Evolutionary conservation across 2,888 invertebrate species (phyloP).

Genomic region (Ophonus ardosiacus): DNA sequence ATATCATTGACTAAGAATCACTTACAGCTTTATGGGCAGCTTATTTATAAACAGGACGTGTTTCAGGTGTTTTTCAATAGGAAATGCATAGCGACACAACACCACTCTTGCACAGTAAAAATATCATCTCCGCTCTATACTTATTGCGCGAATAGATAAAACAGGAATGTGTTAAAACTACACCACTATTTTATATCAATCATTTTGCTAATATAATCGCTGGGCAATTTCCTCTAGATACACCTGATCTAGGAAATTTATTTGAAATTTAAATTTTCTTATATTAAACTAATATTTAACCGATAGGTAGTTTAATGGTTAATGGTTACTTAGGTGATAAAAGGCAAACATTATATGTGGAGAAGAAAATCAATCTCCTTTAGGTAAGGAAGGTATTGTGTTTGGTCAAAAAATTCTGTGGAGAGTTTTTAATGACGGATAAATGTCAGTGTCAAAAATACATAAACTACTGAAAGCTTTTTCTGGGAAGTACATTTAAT

Average conservation of each 20-base stretch:
- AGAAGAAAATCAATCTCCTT: too few species aligned
- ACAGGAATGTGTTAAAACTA: slow-evolving; percentile 30
- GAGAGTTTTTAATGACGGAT: too few species aligned
- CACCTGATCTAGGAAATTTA: not conserved
- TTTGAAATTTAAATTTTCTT: not conserved
- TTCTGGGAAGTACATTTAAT: too few species aligned
- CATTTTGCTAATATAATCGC: slow-evolving; percentile 6
- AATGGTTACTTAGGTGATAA: not conserved
- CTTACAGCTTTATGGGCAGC: not conserved
- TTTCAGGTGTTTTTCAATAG: slow-evolving; percentile 52
- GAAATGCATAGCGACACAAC: slow-evolving; percentile 45
- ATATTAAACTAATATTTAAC: not conserved
- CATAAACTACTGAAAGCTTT: too few species aligned
- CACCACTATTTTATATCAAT: slow-evolving; percentile 22
- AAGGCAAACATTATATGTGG: not conserved
- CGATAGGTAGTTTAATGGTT: not conserved
- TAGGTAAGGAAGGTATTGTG: too few species aligned
- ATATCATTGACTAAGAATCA: not conserved
- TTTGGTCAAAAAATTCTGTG: too few species aligned
- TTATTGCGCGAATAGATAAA: not conserved
- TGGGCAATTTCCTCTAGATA: slow-evolving; percentile 1
- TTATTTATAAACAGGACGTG: slow-evolving; percentile 55
- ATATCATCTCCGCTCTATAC: slow-evolving; percentile 12
- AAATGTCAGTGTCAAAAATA: too few species aligned
- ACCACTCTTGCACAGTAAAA: not conserved